Conservation (phyloP, 2,888 invertebrate genomes). For the Electrophaes corylata region DNA sequence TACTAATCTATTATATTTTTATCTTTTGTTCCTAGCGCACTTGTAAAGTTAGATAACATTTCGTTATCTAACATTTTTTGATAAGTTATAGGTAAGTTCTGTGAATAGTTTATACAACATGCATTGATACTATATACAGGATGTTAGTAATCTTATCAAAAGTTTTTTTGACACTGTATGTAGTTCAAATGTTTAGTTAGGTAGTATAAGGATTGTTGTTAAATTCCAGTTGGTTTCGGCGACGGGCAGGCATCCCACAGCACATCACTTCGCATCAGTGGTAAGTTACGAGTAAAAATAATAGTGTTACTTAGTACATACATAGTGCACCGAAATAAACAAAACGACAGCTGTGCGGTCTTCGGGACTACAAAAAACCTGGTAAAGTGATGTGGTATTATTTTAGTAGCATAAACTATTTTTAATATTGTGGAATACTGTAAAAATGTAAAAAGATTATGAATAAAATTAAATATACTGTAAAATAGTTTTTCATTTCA, state of each 20-base stretch:
- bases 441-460: constrained; percentile 54
- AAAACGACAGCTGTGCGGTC: constrained; percentile 6
- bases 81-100: neutral
- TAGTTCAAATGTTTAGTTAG: neutral
- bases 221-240: constrained; percentile 71
- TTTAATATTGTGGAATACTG: constrained; percentile 37
- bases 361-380: constrained; percentile 24
- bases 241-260: constrained; percentile 37
- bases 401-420: constrained; percentile 32
- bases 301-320: constrained; percentile 68
- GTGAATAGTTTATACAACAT: neutral
- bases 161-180: neutral
- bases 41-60: neutral
- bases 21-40: neutral
- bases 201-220: constrained; percentile 17
- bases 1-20: neutral
- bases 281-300: constrained; percentile 75
- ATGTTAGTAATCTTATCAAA: neutral
- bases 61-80: neutral
- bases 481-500: constrained; percentile 58
- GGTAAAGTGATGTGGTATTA: constrained; percentile 53
- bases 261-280: constrained; percentile 47
- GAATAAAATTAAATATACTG: constrained; percentile 39
- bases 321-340: constrained; percentile 49
- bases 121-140: neutral